phyloP scores from a whole-genome alignment of 2,113 vertebrate genomes.

The Rousettus leschenaultii region DNA sequence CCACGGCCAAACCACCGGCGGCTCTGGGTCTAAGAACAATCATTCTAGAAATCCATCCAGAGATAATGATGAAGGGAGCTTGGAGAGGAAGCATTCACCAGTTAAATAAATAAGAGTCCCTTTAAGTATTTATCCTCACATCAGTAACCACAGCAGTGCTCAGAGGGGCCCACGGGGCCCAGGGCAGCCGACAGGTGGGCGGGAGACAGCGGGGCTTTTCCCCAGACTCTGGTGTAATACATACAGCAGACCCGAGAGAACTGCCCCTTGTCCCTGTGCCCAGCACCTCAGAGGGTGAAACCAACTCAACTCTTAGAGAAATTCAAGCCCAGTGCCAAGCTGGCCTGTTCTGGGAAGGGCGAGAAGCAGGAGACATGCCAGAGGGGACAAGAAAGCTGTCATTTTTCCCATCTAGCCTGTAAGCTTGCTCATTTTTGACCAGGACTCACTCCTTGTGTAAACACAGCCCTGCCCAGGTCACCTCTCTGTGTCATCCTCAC shows the following conservation, averaged over 20 bases:
- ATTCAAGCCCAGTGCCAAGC: background rate
- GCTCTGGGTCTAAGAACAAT: background rate
- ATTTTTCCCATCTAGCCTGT: background rate
- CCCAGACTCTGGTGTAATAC: background rate
- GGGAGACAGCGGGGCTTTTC: background rate
- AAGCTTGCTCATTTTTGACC: background rate
- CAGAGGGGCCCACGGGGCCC: background rate
- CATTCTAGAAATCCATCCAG: background rate
- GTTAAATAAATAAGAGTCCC: conserved; percentile 41
- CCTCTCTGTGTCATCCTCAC: background rate
- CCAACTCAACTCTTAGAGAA: background rate
- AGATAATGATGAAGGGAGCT: background rate
- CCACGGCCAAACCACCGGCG: background rate
- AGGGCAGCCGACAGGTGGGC: background rate
- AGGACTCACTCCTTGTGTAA: background rate
- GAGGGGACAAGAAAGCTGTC: background rate
- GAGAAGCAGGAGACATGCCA: background rate
- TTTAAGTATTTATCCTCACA: conserved; percentile 37
- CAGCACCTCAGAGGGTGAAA: background rate
- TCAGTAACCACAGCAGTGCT: background rate
- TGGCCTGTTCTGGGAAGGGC: background rate
- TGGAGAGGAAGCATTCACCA: background rate
- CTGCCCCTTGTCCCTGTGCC: background rate
- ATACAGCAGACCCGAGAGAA: background rate
- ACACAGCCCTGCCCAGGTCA: fast-evolving